Evolutionary conservation across 92 coral and sea anemone genomes (phyloP).

Genomic region (Epizoanthus scotinus): DNA sequence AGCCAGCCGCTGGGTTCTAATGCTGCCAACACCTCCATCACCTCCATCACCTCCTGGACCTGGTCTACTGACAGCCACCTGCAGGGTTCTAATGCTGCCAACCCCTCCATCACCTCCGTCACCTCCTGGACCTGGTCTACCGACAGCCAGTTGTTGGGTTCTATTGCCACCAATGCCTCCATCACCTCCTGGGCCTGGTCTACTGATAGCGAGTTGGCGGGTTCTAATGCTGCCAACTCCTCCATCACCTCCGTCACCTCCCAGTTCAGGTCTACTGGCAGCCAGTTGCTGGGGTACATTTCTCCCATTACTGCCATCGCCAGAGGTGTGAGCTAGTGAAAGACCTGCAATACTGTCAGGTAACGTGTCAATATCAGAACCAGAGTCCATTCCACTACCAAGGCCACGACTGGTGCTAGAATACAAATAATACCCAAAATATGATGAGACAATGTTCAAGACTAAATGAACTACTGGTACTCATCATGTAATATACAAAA

Average conservation of each 20-base stretch:
- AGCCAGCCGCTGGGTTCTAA: too few species aligned
- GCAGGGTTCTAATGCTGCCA: slow-evolving; percentile 32
- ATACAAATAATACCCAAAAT: neutral
- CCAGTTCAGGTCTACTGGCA: slow-evolving; percentile 68
- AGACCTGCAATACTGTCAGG: slow-evolving; percentile 42
- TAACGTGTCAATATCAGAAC: slow-evolving; percentile 61
- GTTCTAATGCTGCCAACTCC: too few species aligned
- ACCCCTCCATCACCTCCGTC: slow-evolving; percentile 70
- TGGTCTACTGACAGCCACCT: slow-evolving; percentile 57
- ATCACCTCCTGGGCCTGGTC: slow-evolving; percentile 47
- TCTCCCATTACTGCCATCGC: slow-evolving; percentile 69
- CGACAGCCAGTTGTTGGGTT: neutral
- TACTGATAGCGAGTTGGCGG: too few species aligned
- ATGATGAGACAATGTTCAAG: neutral
- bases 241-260: too few species aligned
- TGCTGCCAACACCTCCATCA: too few species aligned
- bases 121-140: slow-evolving; percentile 43
- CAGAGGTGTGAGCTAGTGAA: slow-evolving; percentile 52
- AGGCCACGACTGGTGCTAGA: slow-evolving; percentile 69
- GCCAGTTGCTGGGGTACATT: slow-evolving; percentile 25
- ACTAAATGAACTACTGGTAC: neutral
- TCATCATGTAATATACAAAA: too few species aligned
- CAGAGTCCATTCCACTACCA: slow-evolving; percentile 92
- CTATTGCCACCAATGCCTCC: slow-evolving; percentile 55
- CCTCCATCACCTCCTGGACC: slow-evolving; percentile 39